Evolutionary conservation across 2,888 invertebrate species (phyloP), one percentile per base, ranked within the genome.

Genomic region (Caenorhabditis sp.): DNA sequence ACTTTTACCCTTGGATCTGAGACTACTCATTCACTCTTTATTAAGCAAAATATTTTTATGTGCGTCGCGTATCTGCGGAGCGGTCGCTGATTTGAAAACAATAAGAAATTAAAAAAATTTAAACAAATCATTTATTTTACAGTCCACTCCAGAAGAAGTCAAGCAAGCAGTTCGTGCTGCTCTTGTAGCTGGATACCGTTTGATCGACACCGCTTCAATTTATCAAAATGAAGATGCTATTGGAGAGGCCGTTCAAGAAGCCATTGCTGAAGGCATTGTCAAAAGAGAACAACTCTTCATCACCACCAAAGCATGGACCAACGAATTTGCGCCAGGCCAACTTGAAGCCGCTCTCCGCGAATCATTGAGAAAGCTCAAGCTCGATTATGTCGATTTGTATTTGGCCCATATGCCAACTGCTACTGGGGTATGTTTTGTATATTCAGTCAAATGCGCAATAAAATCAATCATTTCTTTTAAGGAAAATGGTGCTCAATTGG

Each of bases 301-400:
- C 59, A 92, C 93, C n/a, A 93, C 94, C 14, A 95, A 95, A 89
- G 70, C 67, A 20, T 76, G 76, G 76, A 72, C 70, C 20, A 57
- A 65, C 50, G 66, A 73, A 49, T 53, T 73, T 20, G 63, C 65
- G 5, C 70, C 78, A 17, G 70, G 66, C 38, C 68, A 62, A 57
- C 62, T 76, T 27, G 80, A 78, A 59, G 74, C 38, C 1, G 63
- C 59, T 1, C 52, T 76, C 21, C 60, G 69, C n/a, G 75, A 63
- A 7, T 71, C 76, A 20, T 88, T 93, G 67, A 89, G 90, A n/a
- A 91, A 92, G 83, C 90, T 95, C 25, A 92, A 92, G 67, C 87
- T 94, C 70, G 92, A 92, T 60, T 95, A 94, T 88, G 87, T 95
- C 49, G 95, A 95, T 89, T 88, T 95, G 69, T 94, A 93, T 89